Conservation (phyloP, 2,888 invertebrate species). For the Lycophotia porphyrea region DNA sequence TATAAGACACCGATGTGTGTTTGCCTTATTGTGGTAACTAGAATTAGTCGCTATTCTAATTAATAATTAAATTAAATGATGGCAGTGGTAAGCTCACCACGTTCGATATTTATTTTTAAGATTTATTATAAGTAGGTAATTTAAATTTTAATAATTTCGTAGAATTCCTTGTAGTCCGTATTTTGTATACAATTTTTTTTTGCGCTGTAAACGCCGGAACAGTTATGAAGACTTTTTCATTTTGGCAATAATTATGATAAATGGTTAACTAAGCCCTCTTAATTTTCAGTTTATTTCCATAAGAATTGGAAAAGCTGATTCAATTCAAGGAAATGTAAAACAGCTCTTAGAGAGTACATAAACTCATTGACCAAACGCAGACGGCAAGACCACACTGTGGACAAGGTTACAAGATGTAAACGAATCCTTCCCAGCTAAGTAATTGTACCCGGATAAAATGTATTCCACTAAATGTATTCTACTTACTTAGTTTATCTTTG, state of each 20-base stretch:
- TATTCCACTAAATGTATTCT: not conserved
- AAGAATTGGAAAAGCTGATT: not conserved
- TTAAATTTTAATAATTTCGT: constrained; percentile 37
- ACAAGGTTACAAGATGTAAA: not conserved
- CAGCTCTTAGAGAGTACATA: not conserved
- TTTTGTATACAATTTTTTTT: constrained; percentile 16
- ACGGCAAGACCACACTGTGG: not conserved
- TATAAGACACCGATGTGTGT: constrained; percentile 58
- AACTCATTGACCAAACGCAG: not conserved
- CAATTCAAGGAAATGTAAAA: not conserved
- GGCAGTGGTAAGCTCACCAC: constrained; percentile 88
- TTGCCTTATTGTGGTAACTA: constrained; percentile 75
- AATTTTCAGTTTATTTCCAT: not conserved
- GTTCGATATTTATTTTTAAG: constrained; percentile 75
- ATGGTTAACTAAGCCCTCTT: not conserved
- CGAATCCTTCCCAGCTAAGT: no score
- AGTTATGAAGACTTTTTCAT: not conserved
- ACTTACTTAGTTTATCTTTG: constrained; percentile 24
- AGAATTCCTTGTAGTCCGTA: constrained; percentile 26
- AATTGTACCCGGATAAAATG: not conserved
- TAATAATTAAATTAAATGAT: constrained; percentile 25
- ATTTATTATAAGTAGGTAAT: constrained; percentile 53
- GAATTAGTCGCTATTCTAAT: constrained; percentile 53
- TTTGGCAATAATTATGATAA: not conserved
- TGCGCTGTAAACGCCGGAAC: not conserved